A percentile compares a stretch with the other conserved stretches of the same genome.
Conservation (phyloP, 1,140 invertebrate species). For the Anthonomus grandis region DNA sequence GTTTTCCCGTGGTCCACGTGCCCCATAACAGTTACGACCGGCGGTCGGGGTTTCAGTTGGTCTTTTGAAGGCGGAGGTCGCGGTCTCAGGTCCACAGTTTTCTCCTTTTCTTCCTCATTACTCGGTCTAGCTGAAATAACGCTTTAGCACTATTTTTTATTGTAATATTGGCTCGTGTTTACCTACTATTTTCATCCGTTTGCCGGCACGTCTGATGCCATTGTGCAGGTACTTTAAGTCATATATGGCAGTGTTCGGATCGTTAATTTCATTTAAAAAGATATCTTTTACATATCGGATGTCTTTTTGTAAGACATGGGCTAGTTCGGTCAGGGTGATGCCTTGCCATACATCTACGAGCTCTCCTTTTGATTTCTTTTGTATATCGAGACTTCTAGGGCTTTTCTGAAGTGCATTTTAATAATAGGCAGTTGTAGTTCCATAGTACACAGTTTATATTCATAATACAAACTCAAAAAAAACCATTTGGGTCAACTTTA, state of each 20-base stretch:
- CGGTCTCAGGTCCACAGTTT: slow-evolving; percentile 40
- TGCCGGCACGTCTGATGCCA: slow-evolving; percentile 38
- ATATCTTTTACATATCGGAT: slow-evolving; percentile 41
- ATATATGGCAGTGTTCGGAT: slow-evolving; percentile 33
- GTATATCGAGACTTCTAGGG: slow-evolving; percentile 51
- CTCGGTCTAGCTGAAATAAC: slow-evolving; percentile 33
- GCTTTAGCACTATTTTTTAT: background rate
- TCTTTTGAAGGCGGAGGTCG: slow-evolving; percentile 59
- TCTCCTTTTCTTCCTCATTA: slow-evolving; percentile 28
- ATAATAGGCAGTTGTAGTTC: background rate
- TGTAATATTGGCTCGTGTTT: background rate
- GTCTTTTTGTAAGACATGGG: slow-evolving; percentile 57
- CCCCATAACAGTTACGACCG: slow-evolving; percentile 98
- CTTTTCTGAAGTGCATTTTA: slow-evolving; percentile 49
- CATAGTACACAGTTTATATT: background rate
- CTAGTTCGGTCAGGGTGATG: slow-evolving; percentile 74
- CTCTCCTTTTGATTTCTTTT: slow-evolving; percentile 51
- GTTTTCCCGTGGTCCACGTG: slow-evolving; percentile 99
- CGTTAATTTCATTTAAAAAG: slow-evolving; percentile 39
- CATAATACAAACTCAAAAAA: background rate
- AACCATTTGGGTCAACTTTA: too few relatives aligned
- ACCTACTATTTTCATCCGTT: slow-evolving; percentile 40
- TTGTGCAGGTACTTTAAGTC: slow-evolving; percentile 41
- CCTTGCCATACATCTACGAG: slow-evolving; percentile 69
- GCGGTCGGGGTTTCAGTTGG: slow-evolving; percentile 66